Evolutionary conservation across 2,113 vertebrate genomes (phyloP).

Genomic region (Muscicapa adusta): DNA sequence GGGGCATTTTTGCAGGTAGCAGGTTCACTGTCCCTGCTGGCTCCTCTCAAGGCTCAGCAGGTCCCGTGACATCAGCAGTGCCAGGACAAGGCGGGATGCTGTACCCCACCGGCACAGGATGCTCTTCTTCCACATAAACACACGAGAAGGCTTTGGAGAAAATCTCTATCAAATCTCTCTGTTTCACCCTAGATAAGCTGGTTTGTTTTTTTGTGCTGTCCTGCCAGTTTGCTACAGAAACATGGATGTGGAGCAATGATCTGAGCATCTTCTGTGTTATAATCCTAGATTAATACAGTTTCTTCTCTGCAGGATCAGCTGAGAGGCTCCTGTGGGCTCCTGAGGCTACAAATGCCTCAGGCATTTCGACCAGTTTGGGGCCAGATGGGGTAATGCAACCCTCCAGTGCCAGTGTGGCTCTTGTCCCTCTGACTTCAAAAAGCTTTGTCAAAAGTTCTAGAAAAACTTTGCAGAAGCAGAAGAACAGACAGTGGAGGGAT

Average conservation of each 20-base stretch:
- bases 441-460: neutral
- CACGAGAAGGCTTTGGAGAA: neutral
- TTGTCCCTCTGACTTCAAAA: neutral
- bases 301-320: neutral
- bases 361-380: neutral
- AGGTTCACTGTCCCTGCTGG: neutral
- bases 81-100: neutral
- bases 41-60: neutral
- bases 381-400: neutral
- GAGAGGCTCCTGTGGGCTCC: neutral
- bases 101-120: neutral
- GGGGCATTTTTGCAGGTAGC: neutral
- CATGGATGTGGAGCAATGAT: neutral
- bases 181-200: neutral
- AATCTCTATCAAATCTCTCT: neutral
- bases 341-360: neutral
- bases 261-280: neutral
- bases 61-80: neutral
- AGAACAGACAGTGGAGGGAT: neutral
- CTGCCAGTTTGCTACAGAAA: neutral
- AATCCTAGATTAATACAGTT: neutral
- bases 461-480: neutral
- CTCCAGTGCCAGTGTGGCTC: neutral
- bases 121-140: neutral
- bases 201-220: neutral